Percentiles rank a stretch among this genome's conserved stretches.
Conservation (phyloP, 2,888 invertebrate species). For the Coecobrya sp. region DNA sequence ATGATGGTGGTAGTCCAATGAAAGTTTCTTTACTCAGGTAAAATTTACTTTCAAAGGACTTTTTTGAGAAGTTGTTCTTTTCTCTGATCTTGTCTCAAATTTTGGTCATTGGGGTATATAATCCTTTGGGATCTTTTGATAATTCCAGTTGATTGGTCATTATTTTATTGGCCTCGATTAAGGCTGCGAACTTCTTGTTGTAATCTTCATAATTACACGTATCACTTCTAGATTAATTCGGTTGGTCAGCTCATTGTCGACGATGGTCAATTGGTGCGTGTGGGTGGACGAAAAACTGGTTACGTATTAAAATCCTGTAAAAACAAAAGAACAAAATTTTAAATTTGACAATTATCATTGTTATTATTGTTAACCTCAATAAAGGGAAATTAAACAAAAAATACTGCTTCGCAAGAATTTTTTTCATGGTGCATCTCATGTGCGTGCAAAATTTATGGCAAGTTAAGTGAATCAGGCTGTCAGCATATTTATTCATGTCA, state of each 20-base stretch:
- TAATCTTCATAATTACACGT: no score
- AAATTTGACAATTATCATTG: no score
- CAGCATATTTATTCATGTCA: slow-evolving; percentile 34
- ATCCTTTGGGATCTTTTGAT: no score
- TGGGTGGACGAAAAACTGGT: not conserved
- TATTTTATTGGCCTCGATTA: no score
- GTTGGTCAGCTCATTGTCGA: not conserved
- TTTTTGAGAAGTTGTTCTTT: not conserved
- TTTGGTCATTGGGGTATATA: not conserved
- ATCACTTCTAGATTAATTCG: not conserved
- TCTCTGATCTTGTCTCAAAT: not conserved
- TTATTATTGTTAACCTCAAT: no score
- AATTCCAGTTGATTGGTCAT: no score
- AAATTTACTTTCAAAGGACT: not conserved
- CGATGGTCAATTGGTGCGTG: no score
- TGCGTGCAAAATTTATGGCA: not conserved
- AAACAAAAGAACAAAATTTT: not conserved
- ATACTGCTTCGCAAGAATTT: not conserved
- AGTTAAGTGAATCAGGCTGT: not conserved
- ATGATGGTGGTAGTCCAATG: not conserved
- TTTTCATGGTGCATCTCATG: not conserved
- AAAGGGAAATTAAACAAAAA: not conserved
- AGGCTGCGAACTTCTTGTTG: no score
- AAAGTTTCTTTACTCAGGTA: not conserved
- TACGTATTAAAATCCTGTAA: not conserved